Conservation (phyloP, 2,113 vertebrate species). For the Halichoeres trimaculatus region DNA sequence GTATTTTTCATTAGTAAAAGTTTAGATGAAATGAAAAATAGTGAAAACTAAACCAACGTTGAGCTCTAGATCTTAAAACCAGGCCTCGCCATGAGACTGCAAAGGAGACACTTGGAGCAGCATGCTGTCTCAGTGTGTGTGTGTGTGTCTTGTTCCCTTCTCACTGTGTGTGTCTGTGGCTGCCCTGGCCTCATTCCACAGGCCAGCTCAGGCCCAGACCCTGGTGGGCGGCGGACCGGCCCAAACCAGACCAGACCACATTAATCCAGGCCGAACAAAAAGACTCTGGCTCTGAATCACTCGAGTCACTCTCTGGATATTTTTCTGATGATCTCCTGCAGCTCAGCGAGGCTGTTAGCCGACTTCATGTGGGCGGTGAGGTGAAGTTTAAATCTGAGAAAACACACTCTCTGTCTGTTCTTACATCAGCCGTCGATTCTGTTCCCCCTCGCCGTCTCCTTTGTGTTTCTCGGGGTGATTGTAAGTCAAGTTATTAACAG, state of each 20-base stretch:
- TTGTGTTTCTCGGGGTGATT: not conserved
- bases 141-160: not conserved
- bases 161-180: slow-evolving; percentile 15
- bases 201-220: slow-evolving; percentile 2
- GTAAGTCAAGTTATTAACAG: slow-evolving; percentile 3
- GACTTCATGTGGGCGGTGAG: not conserved
- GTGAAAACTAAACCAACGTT: no score
- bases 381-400: not conserved
- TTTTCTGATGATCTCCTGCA: slow-evolving; percentile 1
- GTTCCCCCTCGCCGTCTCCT: not conserved
- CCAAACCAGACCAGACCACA: slow-evolving; percentile 11
- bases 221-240: not conserved
- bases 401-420: slow-evolving; percentile 3
- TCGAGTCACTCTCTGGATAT: not conserved
- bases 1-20: no score
- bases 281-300: not conserved
- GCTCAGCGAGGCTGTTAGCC: not conserved
- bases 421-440: not conserved
- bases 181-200: slow-evolving; percentile 6
- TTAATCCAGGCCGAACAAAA: not conserved
- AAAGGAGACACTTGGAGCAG: not conserved
- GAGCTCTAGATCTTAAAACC: no score
- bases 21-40: no score
- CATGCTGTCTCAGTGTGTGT: no score
- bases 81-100: no score